These are phyloP conservation scores for Thrips palmi DNA, from an alignment of 1,140 invertebrate species.

Conservation along the genomic window DNA sequence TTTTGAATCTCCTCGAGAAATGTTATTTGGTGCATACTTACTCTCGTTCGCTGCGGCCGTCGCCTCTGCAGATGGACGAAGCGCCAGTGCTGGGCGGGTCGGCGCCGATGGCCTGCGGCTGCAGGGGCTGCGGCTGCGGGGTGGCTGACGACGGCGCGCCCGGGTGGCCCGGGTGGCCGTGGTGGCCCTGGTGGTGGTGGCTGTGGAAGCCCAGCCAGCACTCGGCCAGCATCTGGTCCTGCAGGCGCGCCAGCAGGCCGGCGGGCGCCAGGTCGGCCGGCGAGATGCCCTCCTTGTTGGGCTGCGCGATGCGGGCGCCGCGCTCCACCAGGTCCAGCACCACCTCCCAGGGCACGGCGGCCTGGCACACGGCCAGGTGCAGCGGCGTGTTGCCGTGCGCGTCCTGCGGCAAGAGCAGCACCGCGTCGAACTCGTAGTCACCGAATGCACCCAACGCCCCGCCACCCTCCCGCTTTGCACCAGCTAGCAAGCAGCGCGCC, in stretches of 20 bases:
- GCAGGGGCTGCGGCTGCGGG: no score
- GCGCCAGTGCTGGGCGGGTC: conserved; percentile 8
- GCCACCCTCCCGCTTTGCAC: no score
- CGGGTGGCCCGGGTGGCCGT: not conserved
- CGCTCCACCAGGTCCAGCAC: conserved; percentile 30
- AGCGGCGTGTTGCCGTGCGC: conserved; percentile 32
- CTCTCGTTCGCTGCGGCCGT: no score
- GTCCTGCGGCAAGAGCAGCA: conserved; percentile 20
- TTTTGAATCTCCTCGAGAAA: no score
- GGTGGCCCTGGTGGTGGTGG: conserved; percentile 4
- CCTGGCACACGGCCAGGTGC: conserved; percentile 31
- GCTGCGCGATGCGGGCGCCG: conserved; percentile 27
- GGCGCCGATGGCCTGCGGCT: not conserved
- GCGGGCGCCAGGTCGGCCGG: conserved; percentile 26
- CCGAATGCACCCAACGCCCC: no score
- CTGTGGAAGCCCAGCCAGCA: conserved; percentile 21
- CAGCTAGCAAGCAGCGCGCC: no score
- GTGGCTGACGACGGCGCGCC: conserved; percentile 8
- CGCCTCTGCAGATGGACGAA: no score
- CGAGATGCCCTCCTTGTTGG: conserved; percentile 25
- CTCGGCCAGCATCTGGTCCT: conserved; percentile 26
- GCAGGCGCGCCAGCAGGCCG: conserved; percentile 22
- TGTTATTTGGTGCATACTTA: no score
- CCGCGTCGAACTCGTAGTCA: not conserved
- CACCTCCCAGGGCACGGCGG: conserved; percentile 29